Conservation (phyloP, 2,113 vertebrate species). For the Nycticebus coucang region DNA sequence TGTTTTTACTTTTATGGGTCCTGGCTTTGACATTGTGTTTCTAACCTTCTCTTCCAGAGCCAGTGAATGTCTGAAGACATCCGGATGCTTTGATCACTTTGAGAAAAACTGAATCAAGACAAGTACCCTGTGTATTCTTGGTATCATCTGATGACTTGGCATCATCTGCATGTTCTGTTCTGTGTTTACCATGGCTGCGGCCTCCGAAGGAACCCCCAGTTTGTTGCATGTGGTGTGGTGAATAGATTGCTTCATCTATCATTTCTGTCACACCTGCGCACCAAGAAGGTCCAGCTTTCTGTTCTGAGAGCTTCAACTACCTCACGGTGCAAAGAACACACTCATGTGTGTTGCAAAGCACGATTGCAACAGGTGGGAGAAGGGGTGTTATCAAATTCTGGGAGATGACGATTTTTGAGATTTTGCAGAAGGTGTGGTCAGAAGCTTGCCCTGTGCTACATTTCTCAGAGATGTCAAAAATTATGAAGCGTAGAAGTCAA, state of each 20-base stretch:
- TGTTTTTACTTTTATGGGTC: neutral
- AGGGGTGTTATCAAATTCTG: neutral
- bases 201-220: too few relatives aligned
- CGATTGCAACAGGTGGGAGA: fast-evolving
- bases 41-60: neutral
- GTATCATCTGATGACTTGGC: too few relatives aligned
- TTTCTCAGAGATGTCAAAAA: neutral
- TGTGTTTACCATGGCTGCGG: fast-evolving
- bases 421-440: neutral
- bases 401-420: neutral
- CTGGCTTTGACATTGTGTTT: neutral
- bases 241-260: neutral
- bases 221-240: fast-evolving
- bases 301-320: too few relatives aligned
- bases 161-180: neutral
- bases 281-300: neutral
- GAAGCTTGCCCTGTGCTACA: fast-evolving
- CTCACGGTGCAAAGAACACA: fast-evolving
- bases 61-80: neutral
- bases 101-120: fast-evolving
- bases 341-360: fast-evolving
- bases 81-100: fast-evolving
- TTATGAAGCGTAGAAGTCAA: fast-evolving
- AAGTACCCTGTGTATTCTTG: fast-evolving
- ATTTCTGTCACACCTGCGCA: fast-evolving